Conservation (phyloP, 2,797 vertebrate genomes). For the Halcyon chelicuti region DNA sequence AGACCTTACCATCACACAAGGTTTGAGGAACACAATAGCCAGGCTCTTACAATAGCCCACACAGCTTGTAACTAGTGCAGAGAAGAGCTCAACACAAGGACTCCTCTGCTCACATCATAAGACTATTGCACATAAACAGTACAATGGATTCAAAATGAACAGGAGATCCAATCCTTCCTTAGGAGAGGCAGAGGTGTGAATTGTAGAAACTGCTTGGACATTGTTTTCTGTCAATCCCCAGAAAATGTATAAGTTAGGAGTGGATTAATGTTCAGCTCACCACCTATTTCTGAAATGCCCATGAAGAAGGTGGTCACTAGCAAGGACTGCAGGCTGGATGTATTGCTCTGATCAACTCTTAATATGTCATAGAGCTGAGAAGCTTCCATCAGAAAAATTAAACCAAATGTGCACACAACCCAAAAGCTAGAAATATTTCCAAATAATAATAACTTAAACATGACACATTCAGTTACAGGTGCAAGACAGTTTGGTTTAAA, state of each 20-base stretch:
- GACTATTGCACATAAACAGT: background rate
- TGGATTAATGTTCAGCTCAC: fast-evolving
- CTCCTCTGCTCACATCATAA: background rate
- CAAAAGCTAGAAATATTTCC: background rate
- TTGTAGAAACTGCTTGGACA: background rate
- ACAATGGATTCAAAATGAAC: background rate
- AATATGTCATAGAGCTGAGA: background rate
- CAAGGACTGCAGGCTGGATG: background rate
- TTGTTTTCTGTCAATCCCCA: background rate
- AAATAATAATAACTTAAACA: background rate
- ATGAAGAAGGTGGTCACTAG: background rate
- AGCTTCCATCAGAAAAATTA: background rate
- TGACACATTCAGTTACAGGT: background rate
- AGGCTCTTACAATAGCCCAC: no score
- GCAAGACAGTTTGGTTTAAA: background rate
- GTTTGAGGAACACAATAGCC: no score
- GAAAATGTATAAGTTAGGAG: fast-evolving
- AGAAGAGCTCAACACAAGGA: background rate
- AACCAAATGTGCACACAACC: fast-evolving
- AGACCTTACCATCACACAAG: no score
- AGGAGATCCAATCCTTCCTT: background rate
- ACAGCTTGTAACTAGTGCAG: background rate
- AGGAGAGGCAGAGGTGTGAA: background rate
- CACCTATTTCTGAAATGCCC: background rate
- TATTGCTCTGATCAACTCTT: background rate